Evolutionary conservation across 2,888 invertebrate species (phyloP), one percentile per base, ranked within the genome.

Genomic region (Protodeltote pygarga): DNA sequence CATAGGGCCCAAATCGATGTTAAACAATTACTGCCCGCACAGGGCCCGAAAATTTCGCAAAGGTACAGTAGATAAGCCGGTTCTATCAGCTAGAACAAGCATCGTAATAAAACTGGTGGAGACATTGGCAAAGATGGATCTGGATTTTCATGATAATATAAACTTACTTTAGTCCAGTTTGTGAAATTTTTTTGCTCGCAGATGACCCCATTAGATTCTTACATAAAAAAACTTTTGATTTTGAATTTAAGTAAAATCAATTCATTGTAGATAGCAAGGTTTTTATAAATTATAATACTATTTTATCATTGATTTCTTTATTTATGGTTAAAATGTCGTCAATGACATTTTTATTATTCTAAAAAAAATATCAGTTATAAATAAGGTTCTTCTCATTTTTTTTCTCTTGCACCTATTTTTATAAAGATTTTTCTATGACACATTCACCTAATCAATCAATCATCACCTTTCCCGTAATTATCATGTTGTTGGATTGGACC

Each of bases 131-230:
- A n/a, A n/a, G n/a, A n/a, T n/a, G n/a, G n/a, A n/a, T n/a, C n/a
- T n/a, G n/a, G n/a, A n/a, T n/a, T n/a, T n/a, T n/a, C n/a, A n/a
- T 21, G 6, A 5, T 23, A 8, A 14, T 3, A 11, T 15, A 11
- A 33, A 20, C 59, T 55, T 50, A 59, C 59, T 55, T 59, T 15
- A 59, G 17, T 15, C 59, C 59, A 3, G 44, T 34, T 14, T 49
- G 29, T 14, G 57, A 3, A 14, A 62, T 0, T 9, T n/a, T 28
- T 33, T 20, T 62, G 27, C 57, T 62, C 16, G 45, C 57, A 4
- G 59, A 40, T 45, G 39, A 32, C 31, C 59, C 59, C 59, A 59
- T 59, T 25, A 31, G n/a, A 44, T 15, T 40, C 2, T 14, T 2
- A 15, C 17, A 3, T 4, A 24, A 1, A n/a, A 9, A 25, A 49